phyloP scores from a whole-genome alignment of 2,888 invertebrate species.

The Cataglyphis rosenhaueri region DNA sequence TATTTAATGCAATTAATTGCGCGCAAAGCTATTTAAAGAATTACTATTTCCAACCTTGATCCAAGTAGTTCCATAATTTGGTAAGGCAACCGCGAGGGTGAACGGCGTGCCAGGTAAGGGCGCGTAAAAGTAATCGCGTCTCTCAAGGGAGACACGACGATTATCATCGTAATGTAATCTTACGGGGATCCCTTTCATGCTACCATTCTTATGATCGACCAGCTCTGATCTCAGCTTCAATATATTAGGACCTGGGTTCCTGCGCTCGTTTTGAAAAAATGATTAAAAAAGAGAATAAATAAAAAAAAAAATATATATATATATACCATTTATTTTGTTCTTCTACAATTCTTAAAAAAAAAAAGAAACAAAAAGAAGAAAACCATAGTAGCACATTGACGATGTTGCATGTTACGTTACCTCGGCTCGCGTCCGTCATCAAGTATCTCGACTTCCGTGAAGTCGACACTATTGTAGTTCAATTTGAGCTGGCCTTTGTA shows the following conservation, averaged over 20 bases:
- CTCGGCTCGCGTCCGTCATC: constrained; percentile 90
- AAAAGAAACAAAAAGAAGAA: neutral
- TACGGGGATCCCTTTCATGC: constrained; percentile 89
- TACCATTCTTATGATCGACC: constrained; percentile 90
- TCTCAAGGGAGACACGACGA: constrained; percentile 93
- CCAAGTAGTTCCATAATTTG: constrained; percentile 93
- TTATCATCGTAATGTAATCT: constrained; percentile 94
- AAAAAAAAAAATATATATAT: neutral
- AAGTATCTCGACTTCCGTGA: constrained; percentile 97
- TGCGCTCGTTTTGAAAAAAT: constrained; percentile 65
- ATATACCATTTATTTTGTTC: neutral
- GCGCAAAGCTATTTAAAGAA: neutral
- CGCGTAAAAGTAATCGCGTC: constrained; percentile 94
- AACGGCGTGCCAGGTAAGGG: constrained; percentile 94
- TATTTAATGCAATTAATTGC: neutral
- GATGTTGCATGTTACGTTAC: constrained; percentile 77
- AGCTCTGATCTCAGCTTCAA: constrained; percentile 89
- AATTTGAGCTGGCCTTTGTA: constrained; percentile 90
- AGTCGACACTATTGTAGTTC: constrained; percentile 98
- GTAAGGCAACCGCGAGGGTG: constrained; percentile 94
- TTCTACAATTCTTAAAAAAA: neutral
- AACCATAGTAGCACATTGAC: neutral
- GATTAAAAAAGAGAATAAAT: neutral
- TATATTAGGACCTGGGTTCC: constrained; percentile 80
- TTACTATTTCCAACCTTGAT: constrained; percentile 83